A percentile compares a stretch with the other conserved stretches of the same genome.
These are phyloP conservation scores for Sander vitreus DNA, from an alignment of 2,113 vertebrate species.

Conservation along the genomic window DNA sequence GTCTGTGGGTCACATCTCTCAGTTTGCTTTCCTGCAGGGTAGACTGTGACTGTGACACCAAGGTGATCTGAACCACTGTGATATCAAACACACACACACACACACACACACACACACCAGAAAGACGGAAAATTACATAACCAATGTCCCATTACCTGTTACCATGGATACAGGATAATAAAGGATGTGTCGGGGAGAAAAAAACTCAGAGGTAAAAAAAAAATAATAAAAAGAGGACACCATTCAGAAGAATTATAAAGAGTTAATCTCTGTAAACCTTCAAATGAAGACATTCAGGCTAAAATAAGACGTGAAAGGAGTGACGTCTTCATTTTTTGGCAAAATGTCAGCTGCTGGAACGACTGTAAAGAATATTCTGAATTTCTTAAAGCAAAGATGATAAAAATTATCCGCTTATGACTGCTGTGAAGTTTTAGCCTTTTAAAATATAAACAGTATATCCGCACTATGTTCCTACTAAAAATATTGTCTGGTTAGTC, in stretches of 20 bases:
- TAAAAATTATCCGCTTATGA: neutral
- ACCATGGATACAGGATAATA: slow-evolving; percentile 41
- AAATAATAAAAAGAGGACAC: neutral
- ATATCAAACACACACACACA: slow-evolving; percentile 3
- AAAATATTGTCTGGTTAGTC: neutral
- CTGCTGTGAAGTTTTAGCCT: neutral
- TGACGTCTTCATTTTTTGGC: neutral
- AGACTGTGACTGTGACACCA: slow-evolving; percentile 38
- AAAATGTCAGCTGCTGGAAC: neutral
- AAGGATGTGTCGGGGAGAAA: slow-evolving; percentile 16
- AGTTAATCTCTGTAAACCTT: slow-evolving; percentile 15
- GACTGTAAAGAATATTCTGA: neutral
- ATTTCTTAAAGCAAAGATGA: too few species aligned
- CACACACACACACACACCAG: slow-evolving; percentile 6
- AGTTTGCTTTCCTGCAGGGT: slow-evolving; percentile 43
- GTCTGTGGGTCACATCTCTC: slow-evolving; percentile 38
- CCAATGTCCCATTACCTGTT: slow-evolving; percentile 19
- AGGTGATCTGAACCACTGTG: slow-evolving; percentile 55
- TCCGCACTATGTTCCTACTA: neutral
- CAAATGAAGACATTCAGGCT: slow-evolving; percentile 6
- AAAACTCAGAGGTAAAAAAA: slow-evolving; percentile 2
- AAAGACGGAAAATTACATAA: neutral
- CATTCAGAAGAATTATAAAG: neutral
- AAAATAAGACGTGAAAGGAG: neutral
- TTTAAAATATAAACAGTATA: neutral